Conservation (phyloP, 2,888 invertebrate species). For the Orchesella flavescens region DNA sequence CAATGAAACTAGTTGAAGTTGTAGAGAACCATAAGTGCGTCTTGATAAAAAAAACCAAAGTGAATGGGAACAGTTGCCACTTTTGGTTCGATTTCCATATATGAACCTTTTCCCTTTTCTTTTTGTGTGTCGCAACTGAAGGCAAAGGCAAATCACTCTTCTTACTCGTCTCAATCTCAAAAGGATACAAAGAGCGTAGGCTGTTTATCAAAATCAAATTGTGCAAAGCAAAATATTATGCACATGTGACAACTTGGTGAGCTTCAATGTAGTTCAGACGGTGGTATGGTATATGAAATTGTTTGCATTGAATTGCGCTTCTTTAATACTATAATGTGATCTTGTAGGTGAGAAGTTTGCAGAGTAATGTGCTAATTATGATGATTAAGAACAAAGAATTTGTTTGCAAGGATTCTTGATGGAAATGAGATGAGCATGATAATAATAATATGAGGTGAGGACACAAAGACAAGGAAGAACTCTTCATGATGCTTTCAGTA, state of each 20-base stretch:
- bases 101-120: conserved; percentile 38
- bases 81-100: conserved; percentile 63
- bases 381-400: not conserved
- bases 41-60: conserved; percentile 36
- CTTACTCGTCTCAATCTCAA: conserved; percentile 10
- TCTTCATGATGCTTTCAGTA: not conserved
- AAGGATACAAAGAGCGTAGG: conserved; percentile 11
- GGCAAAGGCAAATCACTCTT: not conserved
- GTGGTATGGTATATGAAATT: not conserved
- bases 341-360: conserved; percentile 1
- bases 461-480: conserved; percentile 1
- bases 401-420: not conserved
- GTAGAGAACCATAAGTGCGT: conserved; percentile 3
- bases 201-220: not conserved
- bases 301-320: not conserved
- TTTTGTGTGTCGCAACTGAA: conserved; percentile 2
- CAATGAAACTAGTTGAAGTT: not conserved
- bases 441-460: too few species aligned
- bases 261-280: not conserved
- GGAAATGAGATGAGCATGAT: not conserved
- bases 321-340: not conserved
- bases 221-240: not conserved
- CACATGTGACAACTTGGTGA: not conserved
- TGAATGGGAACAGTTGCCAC: conserved; percentile 62
- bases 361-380: conserved; percentile 2